Conservation (phyloP, 2,797 vertebrate species). For the Fringilla coelebs region DNA sequence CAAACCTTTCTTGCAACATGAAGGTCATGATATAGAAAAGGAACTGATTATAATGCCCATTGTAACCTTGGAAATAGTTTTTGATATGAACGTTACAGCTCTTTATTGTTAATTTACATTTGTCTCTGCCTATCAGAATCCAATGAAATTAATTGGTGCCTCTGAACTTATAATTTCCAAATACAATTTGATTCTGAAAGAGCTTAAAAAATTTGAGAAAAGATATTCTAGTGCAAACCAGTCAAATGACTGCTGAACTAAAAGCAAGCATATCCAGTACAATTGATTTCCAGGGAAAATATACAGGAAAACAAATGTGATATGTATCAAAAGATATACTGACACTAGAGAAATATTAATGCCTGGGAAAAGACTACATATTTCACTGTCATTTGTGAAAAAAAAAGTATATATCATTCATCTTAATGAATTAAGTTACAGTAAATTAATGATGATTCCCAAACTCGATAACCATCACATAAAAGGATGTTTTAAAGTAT, state of each 20-base stretch:
- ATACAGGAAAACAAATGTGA: not conserved
- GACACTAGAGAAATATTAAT: not conserved
- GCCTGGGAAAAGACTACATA: not conserved
- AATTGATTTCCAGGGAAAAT: slow-evolving; percentile 4
- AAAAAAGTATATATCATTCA: not conserved
- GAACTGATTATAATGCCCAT: not conserved
- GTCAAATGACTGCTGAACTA: not conserved
- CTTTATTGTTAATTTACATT: not conserved
- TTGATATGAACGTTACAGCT: not conserved
- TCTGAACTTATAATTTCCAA: not conserved
- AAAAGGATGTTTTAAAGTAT: not conserved
- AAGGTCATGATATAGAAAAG: not conserved
- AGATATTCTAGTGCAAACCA: not conserved
- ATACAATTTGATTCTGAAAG: not conserved
- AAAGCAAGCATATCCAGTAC: not conserved
- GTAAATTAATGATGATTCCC: slow-evolving; percentile 30
- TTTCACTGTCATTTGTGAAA: not conserved
- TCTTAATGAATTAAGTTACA: slow-evolving; percentile 12
- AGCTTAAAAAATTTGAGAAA: not conserved
- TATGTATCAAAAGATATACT: not conserved
- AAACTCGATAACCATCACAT: not conserved
- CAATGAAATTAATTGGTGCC: not conserved
- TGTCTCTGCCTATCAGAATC: not conserved
- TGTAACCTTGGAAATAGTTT: not conserved
- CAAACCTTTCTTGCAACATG: not conserved